phyloP scores from a whole-genome alignment of 2,888 invertebrate species.

The Brenthis hecate region DNA sequence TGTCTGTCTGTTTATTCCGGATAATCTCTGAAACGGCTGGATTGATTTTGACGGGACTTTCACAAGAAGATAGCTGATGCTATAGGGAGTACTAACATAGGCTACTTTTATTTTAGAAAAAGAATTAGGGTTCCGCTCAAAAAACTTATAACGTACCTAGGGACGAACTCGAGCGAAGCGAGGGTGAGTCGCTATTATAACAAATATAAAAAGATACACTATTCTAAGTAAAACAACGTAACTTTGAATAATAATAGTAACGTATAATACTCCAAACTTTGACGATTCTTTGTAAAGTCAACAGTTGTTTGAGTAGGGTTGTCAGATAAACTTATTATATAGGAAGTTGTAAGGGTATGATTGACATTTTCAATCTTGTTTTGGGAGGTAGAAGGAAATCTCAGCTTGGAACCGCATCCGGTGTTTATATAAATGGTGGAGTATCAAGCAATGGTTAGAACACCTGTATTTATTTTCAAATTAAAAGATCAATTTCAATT shows the following conservation, averaged over 20 bases:
- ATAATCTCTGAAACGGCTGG: too few species aligned
- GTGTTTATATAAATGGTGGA: conserved; percentile 20
- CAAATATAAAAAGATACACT: neutral
- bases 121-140: too few species aligned
- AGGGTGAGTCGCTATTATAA: neutral
- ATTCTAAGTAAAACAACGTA: neutral
- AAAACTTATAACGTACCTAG: too few species aligned
- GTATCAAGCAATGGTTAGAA: neutral
- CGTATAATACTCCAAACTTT: conserved; percentile 1
- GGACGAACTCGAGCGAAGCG: too few species aligned
- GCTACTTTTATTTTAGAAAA: too few species aligned
- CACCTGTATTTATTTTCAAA: neutral
- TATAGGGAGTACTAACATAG: too few species aligned
- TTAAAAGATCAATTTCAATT: neutral
- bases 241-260: conserved; percentile 4
- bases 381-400: conserved; percentile 6
- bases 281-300: conserved; percentile 11
- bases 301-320: conserved; percentile 32
- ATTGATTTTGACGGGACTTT: too few species aligned
- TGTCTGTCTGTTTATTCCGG: too few species aligned
- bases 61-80: too few species aligned
- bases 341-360: conserved; percentile 45
- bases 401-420: conserved; percentile 18
- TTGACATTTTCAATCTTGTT: conserved; percentile 53
- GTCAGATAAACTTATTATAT: conserved; percentile 24